Conservation (phyloP, 2,113 vertebrate species). For the Athene noctua region DNA sequence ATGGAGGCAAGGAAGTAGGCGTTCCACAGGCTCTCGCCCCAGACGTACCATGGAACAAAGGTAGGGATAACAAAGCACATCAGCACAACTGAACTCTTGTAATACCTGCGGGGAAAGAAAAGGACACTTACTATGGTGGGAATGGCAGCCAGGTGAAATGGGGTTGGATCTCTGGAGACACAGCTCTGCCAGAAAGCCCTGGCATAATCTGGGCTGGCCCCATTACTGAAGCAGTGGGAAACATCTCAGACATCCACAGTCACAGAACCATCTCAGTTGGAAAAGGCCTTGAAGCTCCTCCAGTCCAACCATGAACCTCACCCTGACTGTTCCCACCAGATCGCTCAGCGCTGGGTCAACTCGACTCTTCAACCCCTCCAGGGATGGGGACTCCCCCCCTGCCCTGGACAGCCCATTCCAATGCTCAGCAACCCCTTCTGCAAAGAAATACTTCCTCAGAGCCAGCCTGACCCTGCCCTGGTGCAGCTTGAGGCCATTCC, state of each 20-base stretch:
- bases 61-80: conserved; percentile 77
- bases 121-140: not conserved
- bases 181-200: not conserved
- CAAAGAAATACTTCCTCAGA: too few relatives aligned
- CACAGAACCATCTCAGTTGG: too few relatives aligned
- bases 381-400: too few relatives aligned
- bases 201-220: not conserved
- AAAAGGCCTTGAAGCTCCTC: too few relatives aligned
- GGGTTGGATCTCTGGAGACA: not conserved
- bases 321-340: too few relatives aligned
- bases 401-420: too few relatives aligned
- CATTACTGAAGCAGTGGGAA: not conserved
- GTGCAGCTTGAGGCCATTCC: too few relatives aligned
- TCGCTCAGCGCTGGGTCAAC: too few relatives aligned
- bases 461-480: too few relatives aligned
- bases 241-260: not conserved
- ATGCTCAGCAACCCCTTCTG: too few relatives aligned
- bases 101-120: conserved; percentile 56
- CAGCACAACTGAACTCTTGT: conserved; percentile 71
- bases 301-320: too few relatives aligned
- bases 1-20: conserved; percentile 82
- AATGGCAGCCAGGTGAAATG: not conserved
- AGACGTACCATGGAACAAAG: conserved; percentile 80
- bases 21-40: conserved; percentile 81
- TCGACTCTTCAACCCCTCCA: too few relatives aligned